These are phyloP conservation scores for Himalopsyche kuldschensis DNA, from an alignment of 2,888 invertebrate genomes.

Conservation along the genomic window DNA sequence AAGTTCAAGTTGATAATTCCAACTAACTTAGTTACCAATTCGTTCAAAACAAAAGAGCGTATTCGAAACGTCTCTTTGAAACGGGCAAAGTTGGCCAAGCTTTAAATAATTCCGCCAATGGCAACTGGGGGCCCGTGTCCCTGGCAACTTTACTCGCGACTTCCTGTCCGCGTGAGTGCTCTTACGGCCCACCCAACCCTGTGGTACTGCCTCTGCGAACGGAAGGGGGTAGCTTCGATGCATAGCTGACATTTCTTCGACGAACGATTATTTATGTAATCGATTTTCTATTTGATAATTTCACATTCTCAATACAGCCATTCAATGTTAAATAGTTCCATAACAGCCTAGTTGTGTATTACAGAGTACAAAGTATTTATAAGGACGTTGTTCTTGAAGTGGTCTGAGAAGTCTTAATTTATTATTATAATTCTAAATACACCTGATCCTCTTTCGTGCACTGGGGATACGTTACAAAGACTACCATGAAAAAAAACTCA, in stretches of 20 bases:
- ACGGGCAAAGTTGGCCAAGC: background rate
- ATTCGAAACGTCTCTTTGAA: background rate
- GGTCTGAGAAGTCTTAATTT: too few species aligned
- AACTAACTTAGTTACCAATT: background rate
- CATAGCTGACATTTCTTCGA: background rate
- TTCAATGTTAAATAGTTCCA: too few species aligned
- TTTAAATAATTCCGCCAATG: background rate
- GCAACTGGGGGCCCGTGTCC: background rate
- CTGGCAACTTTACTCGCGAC: background rate
- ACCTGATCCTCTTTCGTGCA: too few species aligned
- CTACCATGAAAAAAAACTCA: too few species aligned
- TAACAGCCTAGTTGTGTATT: too few species aligned
- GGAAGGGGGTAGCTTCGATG: background rate
- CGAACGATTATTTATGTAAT: background rate
- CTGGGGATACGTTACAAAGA: too few species aligned
- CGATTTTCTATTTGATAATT: too few species aligned
- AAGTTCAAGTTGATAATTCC: too few species aligned
- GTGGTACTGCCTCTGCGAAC: background rate
- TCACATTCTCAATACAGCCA: too few species aligned
- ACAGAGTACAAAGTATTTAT: too few species aligned
- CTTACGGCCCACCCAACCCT: background rate
- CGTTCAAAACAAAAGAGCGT: background rate
- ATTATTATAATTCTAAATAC: too few species aligned
- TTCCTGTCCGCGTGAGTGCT: background rate
- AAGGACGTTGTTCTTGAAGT: too few species aligned